Conservation (phyloP, 2,797 vertebrate genomes). For the Megalops cyprinoides region DNA sequence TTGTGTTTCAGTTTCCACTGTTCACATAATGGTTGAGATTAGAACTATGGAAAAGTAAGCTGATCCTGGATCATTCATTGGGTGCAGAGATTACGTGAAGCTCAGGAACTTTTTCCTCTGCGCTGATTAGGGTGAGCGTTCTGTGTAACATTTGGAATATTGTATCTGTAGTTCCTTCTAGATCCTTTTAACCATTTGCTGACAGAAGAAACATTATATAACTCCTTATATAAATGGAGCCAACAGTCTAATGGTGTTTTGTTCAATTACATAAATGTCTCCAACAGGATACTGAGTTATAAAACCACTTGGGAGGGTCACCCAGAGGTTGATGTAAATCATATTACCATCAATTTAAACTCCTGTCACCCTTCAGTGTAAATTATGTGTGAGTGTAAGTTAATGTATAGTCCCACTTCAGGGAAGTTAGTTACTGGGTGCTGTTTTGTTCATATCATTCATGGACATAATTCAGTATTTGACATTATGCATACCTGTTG, state of each 20-base stretch:
- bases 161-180: background rate
- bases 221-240: conserved; percentile 43
- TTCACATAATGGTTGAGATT: background rate
- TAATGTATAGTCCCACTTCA: background rate
- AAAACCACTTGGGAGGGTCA: conserved; percentile 33
- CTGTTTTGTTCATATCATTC: no score
- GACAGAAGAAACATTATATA: conserved; percentile 37
- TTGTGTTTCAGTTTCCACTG: no score
- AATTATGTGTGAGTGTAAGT: background rate
- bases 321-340: background rate
- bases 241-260: conserved; percentile 18
- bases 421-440: no score
- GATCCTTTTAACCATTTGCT: conserved; percentile 9
- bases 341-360: no score
- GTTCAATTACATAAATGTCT: conserved; percentile 42
- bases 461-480: no score
- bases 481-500: no score
- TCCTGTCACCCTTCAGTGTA: no score
- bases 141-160: conserved; percentile 9
- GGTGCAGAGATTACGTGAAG: background rate
- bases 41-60: background rate
- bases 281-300: conserved; percentile 41
- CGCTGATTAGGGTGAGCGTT: background rate
- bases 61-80: background rate
- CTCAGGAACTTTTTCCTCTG: background rate